Conservation (phyloP, 2,797 vertebrate genomes). For the Sternarchorhynchus goeldii region DNA sequence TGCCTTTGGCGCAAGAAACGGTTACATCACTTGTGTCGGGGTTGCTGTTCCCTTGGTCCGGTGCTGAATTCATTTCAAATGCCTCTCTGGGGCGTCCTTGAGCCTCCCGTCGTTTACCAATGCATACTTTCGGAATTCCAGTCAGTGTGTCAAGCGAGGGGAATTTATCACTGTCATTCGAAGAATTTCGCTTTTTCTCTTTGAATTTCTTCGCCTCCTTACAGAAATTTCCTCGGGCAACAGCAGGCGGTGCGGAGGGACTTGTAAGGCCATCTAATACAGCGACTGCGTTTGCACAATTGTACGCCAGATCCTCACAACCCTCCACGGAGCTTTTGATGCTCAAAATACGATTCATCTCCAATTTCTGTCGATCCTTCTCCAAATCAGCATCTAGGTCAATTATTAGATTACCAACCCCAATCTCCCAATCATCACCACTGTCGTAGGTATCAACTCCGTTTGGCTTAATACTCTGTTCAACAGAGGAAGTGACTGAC, state of each 20-base stretch:
- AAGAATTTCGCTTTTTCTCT: conserved; percentile 89
- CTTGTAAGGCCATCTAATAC: conserved; percentile 86
- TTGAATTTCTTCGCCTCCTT: conserved; percentile 92
- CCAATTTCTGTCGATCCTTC: conserved; percentile 90
- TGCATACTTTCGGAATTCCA: conserved; percentile 85
- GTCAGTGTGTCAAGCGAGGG: conserved; percentile 82
- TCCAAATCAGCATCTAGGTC: conserved; percentile 95
- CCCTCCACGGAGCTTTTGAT: conserved; percentile 81
- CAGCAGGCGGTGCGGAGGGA: conserved; percentile 80
- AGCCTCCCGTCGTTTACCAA: conserved; percentile 85
- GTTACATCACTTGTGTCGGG: conserved; percentile 61
- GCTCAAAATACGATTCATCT: conserved; percentile 88
- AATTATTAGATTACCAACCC: conserved; percentile 88
- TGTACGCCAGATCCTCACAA: conserved; percentile 83
- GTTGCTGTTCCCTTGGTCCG: conserved; percentile 77
- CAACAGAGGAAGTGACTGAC: conserved; percentile 85
- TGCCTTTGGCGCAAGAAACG: conserved; percentile 81
- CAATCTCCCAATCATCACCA: conserved; percentile 89
- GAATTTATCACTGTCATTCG: conserved; percentile 84
- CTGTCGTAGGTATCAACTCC: conserved; percentile 85
- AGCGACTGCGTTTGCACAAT: conserved; percentile 79
- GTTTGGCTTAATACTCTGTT: conserved; percentile 84
- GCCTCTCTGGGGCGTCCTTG: conserved; percentile 85
- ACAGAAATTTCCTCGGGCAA: conserved; percentile 85
- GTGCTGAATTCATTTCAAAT: conserved; percentile 84